Evolutionary conservation across 2,797 vertebrate species (phyloP).

Genomic region (Aldrovandia affinis): DNA sequence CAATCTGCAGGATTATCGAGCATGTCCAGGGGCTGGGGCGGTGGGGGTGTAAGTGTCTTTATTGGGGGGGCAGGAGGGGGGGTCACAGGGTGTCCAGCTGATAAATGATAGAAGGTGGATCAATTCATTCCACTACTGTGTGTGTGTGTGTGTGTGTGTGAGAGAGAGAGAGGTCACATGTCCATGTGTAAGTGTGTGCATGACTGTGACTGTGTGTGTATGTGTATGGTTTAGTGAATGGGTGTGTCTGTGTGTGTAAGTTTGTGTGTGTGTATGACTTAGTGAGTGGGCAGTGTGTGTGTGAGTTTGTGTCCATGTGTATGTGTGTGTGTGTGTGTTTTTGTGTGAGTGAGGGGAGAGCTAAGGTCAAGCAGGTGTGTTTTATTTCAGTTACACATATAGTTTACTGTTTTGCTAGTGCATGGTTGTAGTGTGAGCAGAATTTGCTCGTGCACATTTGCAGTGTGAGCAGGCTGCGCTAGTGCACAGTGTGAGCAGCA

Average conservation of each 20-base stretch:
- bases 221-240: conserved; percentile 22
- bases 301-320: conserved; percentile 18
- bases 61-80: background rate
- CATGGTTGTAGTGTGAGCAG: background rate
- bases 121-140: background rate
- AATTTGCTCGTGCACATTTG: background rate
- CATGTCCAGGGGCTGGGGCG: background rate
- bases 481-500: background rate
- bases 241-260: background rate
- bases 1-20: conserved; percentile 20
- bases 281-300: no score
- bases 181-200: conserved; percentile 22
- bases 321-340: conserved; percentile 29
- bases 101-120: background rate
- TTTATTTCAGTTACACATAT: background rate
- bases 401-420: background rate
- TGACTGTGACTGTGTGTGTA: background rate
- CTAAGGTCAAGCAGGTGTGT: background rate
- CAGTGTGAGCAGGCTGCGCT: no score
- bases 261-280: background rate
- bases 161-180: conserved; percentile 27
- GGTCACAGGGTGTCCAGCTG: background rate
- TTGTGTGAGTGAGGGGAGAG: background rate
- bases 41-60: no score
- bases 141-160: background rate